Conservation (phyloP, 2,113 vertebrate genomes). For the Okapia johnstoni region DNA sequence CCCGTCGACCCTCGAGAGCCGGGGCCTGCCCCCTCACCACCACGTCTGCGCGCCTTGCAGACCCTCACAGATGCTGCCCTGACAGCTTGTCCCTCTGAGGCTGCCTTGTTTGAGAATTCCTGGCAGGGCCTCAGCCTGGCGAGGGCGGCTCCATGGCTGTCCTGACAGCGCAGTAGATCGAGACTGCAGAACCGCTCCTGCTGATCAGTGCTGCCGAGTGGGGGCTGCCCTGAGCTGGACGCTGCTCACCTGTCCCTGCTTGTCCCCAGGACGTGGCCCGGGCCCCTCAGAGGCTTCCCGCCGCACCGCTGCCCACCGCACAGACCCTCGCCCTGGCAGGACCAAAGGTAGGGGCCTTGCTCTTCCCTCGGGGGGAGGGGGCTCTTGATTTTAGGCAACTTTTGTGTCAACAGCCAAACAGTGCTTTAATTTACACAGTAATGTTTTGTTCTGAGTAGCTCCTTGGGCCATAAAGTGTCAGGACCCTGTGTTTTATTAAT, state of each 20-base stretch:
- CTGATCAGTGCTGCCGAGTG: not conserved
- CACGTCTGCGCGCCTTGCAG: accelerated
- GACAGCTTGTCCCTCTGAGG: slow-evolving; percentile 18
- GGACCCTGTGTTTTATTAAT: not conserved
- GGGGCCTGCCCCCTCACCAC: not conserved
- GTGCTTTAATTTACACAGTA: not conserved
- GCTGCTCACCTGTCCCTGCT: not conserved
- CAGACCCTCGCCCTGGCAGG: slow-evolving; percentile 85
- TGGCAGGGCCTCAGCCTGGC: slow-evolving; percentile 22
- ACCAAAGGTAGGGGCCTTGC: slow-evolving; percentile 88
- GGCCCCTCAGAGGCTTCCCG: slow-evolving; percentile 78
- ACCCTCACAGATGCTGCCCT: not conserved
- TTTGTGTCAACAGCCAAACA: accelerated
- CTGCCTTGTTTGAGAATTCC: not conserved
- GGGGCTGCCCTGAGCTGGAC: not conserved
- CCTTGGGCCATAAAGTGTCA: not conserved
- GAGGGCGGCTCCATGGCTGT: slow-evolving; percentile 37
- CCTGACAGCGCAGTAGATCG: slow-evolving; percentile 18
- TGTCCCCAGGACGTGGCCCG: slow-evolving; percentile 86
- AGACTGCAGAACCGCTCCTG: not conserved
- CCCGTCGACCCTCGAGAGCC: not conserved
- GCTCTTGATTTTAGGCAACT: not conserved
- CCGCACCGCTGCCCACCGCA: slow-evolving; percentile 83
- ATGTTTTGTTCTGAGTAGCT: accelerated
- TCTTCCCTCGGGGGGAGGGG: accelerated